Base-by-base conservation (phyloP, 2,888 invertebrate genomes). In the Schrankia costaestrigalis region DNA sequence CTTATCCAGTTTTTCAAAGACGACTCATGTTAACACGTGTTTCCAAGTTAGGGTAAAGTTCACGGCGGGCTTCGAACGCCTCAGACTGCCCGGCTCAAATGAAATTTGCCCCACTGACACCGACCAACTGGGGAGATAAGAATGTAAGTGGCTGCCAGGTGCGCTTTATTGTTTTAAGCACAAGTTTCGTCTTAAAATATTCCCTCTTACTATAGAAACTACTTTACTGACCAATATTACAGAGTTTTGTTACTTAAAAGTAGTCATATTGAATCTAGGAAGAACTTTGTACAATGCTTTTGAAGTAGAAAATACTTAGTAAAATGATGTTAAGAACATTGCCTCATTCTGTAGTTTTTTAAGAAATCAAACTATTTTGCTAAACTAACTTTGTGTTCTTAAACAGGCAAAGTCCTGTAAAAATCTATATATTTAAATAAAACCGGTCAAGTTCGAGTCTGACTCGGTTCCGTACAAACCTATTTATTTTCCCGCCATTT, bases 1-100 rank as follows among this genome's bases (percentile, higher is more conserved):
- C 70, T 80, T 83, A 83, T 77, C 74, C 77, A 81, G 74, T 85
- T 84, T 81, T 86, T 84, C 80, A 79, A 82, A 85, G 82, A 78
- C 66, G 78, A 77, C 61, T 72, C 74, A 67, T 78, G 85, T 78
- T 81, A 85, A 84, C 85, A 84, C 83, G 76, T 84, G 83, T 80
- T 78, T 62, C 50, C 59, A 62, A 77, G 72, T 75, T 77, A 49
- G 63, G 70, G 63, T 66, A 57, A 78, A 81, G 73, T 79, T 80
- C 73, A 71, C 62, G 56, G 32, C 39, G 46, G 38, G 27, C 31
- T 37, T 53, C 17, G 30, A 23, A 57, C 60, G 62, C 47, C 51
- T 60, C 56, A 63, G 70, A 68, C 65, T 66, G 57, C 63, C 15
- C 63, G 55, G 64, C 54, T 70, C 68, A 84, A 85, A 86, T 84